These are phyloP conservation scores for Paramisgurnus dabryanus DNA, from an alignment of 2,113 vertebrate genomes.

Conservation along the genomic window DNA sequence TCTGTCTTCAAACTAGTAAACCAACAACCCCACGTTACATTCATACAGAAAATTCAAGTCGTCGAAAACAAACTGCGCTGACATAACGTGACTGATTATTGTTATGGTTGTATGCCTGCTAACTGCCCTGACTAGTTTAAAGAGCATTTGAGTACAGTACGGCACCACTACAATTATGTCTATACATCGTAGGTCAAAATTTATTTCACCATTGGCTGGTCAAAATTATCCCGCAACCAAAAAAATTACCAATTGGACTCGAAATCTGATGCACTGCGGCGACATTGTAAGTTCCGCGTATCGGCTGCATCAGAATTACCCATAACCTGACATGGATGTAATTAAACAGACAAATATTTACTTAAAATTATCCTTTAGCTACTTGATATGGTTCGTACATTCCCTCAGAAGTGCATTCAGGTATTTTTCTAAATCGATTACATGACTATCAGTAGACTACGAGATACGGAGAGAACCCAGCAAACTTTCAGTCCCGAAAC, in stretches of 20 bases:
- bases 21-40: slow-evolving; percentile 29
- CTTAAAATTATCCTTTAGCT: not conserved
- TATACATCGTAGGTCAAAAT: not conserved
- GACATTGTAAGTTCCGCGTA: slow-evolving; percentile 13
- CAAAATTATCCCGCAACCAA: not conserved
- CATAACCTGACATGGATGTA: not conserved
- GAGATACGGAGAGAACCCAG: not conserved
- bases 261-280: not conserved
- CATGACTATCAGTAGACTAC: not conserved
- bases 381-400: not conserved
- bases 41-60: slow-evolving; percentile 1
- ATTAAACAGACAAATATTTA: not conserved
- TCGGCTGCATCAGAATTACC: slow-evolving; percentile 10
- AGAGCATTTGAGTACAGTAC: not conserved
- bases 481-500: slow-evolving; percentile 12
- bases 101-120: not conserved
- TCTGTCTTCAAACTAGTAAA: slow-evolving; percentile 40
- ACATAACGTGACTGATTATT: not conserved
- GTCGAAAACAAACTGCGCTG: not conserved
- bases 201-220: not conserved
- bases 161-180: not conserved
- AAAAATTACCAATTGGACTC: not conserved
- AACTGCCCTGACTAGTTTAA: not conserved
- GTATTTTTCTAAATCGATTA: not conserved
- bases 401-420: not conserved